Conservation (phyloP, 2,888 invertebrate species). For the Nephrotoma flavescens region DNA sequence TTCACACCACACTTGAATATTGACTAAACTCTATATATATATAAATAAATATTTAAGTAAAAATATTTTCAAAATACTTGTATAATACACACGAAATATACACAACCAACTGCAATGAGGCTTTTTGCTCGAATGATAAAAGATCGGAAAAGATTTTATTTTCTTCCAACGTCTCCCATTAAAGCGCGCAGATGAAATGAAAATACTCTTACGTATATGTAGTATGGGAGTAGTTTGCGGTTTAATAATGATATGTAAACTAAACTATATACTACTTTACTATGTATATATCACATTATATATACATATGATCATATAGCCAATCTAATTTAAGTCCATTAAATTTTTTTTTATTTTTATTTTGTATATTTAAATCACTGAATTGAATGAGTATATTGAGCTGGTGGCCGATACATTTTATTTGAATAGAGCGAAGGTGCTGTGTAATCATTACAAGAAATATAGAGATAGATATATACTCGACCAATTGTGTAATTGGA, state of each 20-base stretch:
- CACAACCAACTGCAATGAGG: background rate
- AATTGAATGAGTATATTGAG: background rate
- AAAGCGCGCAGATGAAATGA: background rate
- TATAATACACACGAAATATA: background rate
- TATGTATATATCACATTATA: background rate
- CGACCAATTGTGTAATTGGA: background rate
- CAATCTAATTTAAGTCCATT: background rate
- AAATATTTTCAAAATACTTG: background rate
- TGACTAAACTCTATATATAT: background rate
- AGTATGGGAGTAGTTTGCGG: background rate
- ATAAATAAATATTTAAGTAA: background rate
- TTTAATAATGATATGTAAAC: background rate
- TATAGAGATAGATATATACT: background rate
- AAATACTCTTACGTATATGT: background rate
- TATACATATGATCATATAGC: background rate
- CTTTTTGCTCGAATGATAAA: background rate
- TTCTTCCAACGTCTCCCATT: background rate
- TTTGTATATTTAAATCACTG: background rate
- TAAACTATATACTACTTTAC: background rate
- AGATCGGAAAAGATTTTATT: background rate
- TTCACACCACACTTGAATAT: background rate
- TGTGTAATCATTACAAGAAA: background rate
- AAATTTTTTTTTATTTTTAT: background rate
- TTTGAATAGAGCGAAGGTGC: background rate
- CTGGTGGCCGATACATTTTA: background rate